Evolutionary conservation across 2,113 vertebrate species (phyloP), one percentile per base, ranked within the genome.

Genomic region (Megalops atlanticus): DNA sequence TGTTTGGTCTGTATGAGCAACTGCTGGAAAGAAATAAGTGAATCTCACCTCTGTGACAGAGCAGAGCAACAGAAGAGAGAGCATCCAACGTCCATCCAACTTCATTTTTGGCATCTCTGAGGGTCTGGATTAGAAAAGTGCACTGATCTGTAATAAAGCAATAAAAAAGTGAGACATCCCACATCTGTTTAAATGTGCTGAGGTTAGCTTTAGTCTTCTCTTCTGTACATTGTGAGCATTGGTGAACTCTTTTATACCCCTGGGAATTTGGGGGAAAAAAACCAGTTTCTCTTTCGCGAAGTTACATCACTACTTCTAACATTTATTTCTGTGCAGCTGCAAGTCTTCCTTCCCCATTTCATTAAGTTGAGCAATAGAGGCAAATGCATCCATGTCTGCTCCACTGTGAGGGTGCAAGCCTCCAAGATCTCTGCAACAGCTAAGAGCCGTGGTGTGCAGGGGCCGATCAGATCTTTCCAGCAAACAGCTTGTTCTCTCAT

Each of bases 11-110:
- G 4, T 58, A 35, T 21, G 43, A 27, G 11, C 0, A 0, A 11
- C 1, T 21, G 12, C 18, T 73, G 31, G 41, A 35, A 70, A 45
- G 52, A 21, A 79, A 8, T 35, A 69, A 45, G 1, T 76, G 77
- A 71, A 82, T 84, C 91, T 93, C 88, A 99, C 97, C 95, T 88
- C 54, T 39, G 89, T 83, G 58, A 92, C 73, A 1, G 84, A 85
- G 73, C 93, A 90, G 80, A 96, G 83, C 39, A 94, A 79, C 6
- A 96, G n/a, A 76, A 95, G 88, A 54, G 80, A 82, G 1, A 87
- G 83, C 73, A 86, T 87, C 89, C 84, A 86, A 3, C 64, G 88
- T 86, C 85, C 85, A 77, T 88, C 87, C 93, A 95, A 94, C 87
- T 88, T 93, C 88, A 33, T 86, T 80, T 83, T 83, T 27, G 78